Evolutionary conservation across 2,888 invertebrate species (phyloP).

Genomic region (Melinopterus prodromus): DNA sequence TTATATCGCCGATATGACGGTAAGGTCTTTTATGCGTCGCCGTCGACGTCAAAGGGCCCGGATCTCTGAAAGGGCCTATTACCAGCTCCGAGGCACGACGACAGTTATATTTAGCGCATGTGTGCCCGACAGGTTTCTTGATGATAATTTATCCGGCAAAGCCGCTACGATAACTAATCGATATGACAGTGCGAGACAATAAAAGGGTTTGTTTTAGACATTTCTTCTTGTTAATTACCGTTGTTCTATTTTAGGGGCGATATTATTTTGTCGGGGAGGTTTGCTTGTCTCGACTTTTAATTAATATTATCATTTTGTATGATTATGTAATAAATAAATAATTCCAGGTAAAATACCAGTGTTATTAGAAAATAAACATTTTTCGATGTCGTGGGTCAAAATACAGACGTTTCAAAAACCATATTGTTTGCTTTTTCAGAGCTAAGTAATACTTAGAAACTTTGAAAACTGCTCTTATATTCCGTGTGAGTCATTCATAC

Average conservation of each 20-base stretch:
- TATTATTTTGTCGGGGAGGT: neutral
- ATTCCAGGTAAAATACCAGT: too few relatives aligned
- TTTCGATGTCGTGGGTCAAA: too few relatives aligned
- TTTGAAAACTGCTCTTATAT: too few relatives aligned
- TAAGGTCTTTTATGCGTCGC: neutral
- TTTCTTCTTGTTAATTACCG: neutral
- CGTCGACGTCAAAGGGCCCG: neutral
- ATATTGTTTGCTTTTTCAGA: too few relatives aligned
- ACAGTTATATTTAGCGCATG: neutral
- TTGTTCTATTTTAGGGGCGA: neutral
- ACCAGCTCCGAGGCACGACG: neutral
- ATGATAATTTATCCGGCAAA: constrained; percentile 4
- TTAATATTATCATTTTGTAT: neutral
- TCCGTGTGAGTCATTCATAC: too few relatives aligned
- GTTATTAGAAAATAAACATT: too few relatives aligned
- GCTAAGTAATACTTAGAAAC: too few relatives aligned
- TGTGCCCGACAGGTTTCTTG: neutral
- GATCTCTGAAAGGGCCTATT: neutral
- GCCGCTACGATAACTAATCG: neutral
- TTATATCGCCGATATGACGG: neutral
- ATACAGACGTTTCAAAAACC: too few relatives aligned
- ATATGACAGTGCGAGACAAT: neutral
- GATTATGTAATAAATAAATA: neutral
- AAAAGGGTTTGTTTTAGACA: neutral
- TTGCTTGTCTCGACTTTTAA: neutral